Conservation (phyloP, 2,113 vertebrate genomes). For the Stictonetta naevosa region DNA sequence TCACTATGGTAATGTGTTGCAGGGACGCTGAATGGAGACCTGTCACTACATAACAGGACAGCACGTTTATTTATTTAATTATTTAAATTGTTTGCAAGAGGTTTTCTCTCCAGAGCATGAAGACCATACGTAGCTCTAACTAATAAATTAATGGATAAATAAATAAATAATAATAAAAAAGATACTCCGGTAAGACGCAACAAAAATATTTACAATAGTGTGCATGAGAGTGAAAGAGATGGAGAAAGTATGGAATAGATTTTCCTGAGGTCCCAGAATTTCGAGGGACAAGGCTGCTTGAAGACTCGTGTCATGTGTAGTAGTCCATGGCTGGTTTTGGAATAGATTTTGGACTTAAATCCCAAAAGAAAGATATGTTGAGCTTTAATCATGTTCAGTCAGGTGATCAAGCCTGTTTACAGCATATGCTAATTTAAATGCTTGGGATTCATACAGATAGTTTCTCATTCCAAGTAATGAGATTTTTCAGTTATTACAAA, state of each 20-base stretch:
- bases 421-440: conserved; percentile 64
- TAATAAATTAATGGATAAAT: too few species aligned
- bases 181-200: background rate
- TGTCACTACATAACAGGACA: background rate
- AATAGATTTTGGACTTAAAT: background rate
- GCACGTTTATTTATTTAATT: too few species aligned
- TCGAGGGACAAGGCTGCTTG: background rate
- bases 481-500: conserved; percentile 59
- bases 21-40: background rate
- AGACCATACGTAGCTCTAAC: background rate
- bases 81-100: background rate
- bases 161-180: background rate
- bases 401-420: conserved; percentile 36
- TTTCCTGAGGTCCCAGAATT: background rate
- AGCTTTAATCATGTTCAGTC: conserved; percentile 46
- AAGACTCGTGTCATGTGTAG: background rate
- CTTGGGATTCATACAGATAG: conserved; percentile 36
- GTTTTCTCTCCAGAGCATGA: background rate
- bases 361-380: conserved; percentile 33
- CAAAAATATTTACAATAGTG: fast-evolving
- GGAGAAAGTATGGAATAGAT: background rate
- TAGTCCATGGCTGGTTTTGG: background rate
- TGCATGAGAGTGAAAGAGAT: background rate
- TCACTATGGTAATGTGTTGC: background rate
- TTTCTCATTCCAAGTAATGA: conserved; percentile 59